Conservation (phyloP, 2,113 vertebrate species). For the Butorides virescens region DNA sequence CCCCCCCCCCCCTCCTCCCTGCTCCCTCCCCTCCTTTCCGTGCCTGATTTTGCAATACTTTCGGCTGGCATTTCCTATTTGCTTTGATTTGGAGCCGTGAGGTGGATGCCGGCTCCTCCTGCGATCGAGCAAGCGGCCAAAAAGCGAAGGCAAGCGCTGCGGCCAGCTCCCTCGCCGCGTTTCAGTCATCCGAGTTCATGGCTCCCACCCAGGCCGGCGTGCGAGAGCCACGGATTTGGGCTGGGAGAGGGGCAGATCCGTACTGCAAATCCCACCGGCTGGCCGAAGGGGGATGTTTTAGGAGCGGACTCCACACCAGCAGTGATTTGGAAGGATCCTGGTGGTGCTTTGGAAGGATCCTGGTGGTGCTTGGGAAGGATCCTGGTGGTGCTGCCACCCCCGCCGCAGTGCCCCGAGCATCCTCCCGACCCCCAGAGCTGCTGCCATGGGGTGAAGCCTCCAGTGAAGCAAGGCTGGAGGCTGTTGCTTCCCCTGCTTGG, state of each 20-base stretch:
- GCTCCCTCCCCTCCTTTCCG: too few relatives aligned
- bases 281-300: accelerated
- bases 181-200: not conserved
- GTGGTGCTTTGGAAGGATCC: too few relatives aligned
- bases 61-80: not conserved
- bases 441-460: not conserved
- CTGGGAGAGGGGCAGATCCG: not conserved
- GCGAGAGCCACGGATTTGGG: not conserved
- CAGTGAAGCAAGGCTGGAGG: not conserved
- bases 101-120: not conserved
- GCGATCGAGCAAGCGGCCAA: not conserved
- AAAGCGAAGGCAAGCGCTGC: not conserved
- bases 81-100: not conserved
- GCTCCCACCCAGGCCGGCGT: not conserved
- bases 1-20: too few relatives aligned
- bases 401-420: not conserved
- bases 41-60: not conserved
- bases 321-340: not conserved
- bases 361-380: too few relatives aligned
- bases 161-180: not conserved
- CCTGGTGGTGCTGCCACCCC: not conserved
- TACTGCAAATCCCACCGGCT: accelerated
- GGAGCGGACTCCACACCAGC: accelerated
- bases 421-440: accelerated
- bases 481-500: not conserved